phyloP scores from a whole-genome alignment of 2,113 vertebrate genomes.

The Odontophorus gujanensis region DNA sequence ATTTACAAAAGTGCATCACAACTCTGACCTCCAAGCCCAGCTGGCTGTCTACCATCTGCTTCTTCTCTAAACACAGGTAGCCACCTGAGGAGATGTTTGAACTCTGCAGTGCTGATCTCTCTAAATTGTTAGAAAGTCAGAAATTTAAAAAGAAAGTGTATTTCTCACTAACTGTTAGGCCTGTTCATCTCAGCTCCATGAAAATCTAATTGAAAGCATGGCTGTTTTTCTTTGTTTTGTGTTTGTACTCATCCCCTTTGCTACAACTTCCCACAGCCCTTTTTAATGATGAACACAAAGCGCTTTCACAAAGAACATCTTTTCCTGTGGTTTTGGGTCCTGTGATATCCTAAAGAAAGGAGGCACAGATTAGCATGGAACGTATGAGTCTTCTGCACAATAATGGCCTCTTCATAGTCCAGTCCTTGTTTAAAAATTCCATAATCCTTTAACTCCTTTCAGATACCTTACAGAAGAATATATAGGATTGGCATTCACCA shows the following conservation, averaged over 20 bases:
- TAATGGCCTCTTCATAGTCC: not conserved
- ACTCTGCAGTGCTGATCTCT: not conserved
- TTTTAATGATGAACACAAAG: constrained; percentile 17
- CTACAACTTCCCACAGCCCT: not conserved
- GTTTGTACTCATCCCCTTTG: not conserved
- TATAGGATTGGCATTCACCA: accelerated
- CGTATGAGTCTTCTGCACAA: not conserved
- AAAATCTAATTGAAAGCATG: constrained; percentile 9
- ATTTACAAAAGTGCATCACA: not conserved
- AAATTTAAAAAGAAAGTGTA: not conserved
- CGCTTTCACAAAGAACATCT: not conserved
- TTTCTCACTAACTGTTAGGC: not conserved
- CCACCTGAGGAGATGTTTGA: not conserved
- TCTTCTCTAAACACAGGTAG: not conserved
- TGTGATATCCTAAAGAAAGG: not conserved
- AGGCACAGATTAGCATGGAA: not conserved
- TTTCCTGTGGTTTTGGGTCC: not conserved
- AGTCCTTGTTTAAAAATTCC: not conserved
- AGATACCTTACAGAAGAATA: accelerated
- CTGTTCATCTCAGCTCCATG: not conserved
- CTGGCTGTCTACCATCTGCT: not conserved
- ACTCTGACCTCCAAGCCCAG: not conserved
- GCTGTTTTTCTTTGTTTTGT: not conserved
- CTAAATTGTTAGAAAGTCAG: not conserved
- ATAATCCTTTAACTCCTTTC: not conserved